Conservation (phyloP, 2,888 invertebrate genomes). For the Torymus tubicola region DNA sequence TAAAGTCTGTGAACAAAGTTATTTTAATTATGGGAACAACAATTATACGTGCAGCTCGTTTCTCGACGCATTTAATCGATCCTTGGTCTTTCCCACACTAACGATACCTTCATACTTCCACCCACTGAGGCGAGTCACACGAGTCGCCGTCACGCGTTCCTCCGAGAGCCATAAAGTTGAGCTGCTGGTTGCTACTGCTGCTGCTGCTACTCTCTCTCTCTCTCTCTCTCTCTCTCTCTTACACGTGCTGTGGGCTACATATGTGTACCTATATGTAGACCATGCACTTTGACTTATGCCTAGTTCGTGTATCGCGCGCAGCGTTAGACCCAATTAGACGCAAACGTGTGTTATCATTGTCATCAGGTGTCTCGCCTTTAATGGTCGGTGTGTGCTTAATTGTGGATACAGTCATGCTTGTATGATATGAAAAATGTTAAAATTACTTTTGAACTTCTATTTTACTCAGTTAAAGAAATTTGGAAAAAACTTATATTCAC, state of each 20-base stretch:
- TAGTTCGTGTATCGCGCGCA: not conserved
- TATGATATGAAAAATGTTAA: too few relatives aligned
- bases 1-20: not conserved
- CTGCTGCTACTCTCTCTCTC: too few relatives aligned
- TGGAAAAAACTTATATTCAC: too few relatives aligned
- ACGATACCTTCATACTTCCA: not conserved
- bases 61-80: not conserved
- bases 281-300: not conserved
- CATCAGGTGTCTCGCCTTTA: too few relatives aligned
- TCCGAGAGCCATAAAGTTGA: not conserved
- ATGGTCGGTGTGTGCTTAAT: too few relatives aligned
- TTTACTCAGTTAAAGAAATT: too few relatives aligned
- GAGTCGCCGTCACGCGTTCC: not conserved
- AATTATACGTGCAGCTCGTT: not conserved
- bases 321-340: not conserved
- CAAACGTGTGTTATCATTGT: not conserved
- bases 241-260: too few relatives aligned
- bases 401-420: too few relatives aligned
- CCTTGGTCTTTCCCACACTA: not conserved
- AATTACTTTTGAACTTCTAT: too few relatives aligned
- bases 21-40: constrained; percentile 2
- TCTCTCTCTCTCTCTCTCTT: too few relatives aligned
- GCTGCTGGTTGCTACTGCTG: not conserved
- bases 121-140: not conserved
- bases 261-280: too few relatives aligned